A percentile compares a stretch with the other conserved stretches of the same genome.
phyloP scores from a whole-genome alignment of 2,888 invertebrate genomes.

The Oscheius onirici region DNA sequence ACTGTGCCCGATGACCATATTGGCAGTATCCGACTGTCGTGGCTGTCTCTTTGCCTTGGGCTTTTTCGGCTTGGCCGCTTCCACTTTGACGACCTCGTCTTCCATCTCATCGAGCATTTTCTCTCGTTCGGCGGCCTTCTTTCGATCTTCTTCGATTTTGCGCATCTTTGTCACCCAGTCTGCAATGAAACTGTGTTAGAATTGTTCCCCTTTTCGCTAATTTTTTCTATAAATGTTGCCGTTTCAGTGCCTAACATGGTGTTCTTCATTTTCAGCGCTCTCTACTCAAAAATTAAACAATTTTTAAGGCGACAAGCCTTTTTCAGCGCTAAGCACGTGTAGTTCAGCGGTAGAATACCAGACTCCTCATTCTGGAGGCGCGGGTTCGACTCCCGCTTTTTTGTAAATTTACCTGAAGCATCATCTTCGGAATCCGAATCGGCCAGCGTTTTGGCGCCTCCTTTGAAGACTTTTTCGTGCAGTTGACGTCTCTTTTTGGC shows the following conservation, averaged over 20 bases:
- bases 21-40: slow-evolving; percentile 73
- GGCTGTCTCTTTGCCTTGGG: slow-evolving; percentile 29
- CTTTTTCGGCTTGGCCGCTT: slow-evolving; percentile 74
- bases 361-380: no score
- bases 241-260: no score
- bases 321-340: no score
- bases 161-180: slow-evolving; percentile 87
- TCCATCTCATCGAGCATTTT: slow-evolving; percentile 93
- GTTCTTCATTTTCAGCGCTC: no score
- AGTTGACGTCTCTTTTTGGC: slow-evolving; percentile 84
- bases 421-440: slow-evolving; percentile 61
- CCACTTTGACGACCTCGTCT: slow-evolving; percentile 84
- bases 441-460: slow-evolving; percentile 58
- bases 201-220: no score
- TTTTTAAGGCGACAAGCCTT: no score
- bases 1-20: slow-evolving; percentile 86
- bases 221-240: no score
- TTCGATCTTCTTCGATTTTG: slow-evolving; percentile 82
- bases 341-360: no score
- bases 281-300: no score
- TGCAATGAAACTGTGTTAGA: no score
- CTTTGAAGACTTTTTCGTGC: slow-evolving; percentile 75
- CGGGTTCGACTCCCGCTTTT: not conserved
- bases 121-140: slow-evolving; percentile 85
- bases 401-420: slow-evolving; percentile 28